A percentile compares a stretch with the other conserved stretches of the same genome.
Evolutionary conservation across 2,888 invertebrate species (phyloP).

Genomic region (Bursaphelenchus okinawaensis): DNA sequence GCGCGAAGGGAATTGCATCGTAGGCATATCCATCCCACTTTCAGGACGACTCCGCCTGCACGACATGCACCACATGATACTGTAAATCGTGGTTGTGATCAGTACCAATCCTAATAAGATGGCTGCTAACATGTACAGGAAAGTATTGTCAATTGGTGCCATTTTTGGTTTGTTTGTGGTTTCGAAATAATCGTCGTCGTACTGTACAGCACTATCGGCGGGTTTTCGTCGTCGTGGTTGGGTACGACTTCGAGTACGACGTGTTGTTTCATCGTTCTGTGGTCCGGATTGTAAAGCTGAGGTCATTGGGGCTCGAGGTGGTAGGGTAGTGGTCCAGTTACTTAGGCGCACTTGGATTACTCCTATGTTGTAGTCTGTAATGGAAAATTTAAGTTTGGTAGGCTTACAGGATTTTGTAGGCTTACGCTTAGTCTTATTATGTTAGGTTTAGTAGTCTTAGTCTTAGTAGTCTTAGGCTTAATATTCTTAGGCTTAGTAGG

Average conservation of each 20-base stretch:
- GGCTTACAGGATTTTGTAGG: too few relatives aligned
- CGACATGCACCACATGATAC: neutral
- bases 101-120: conserved; percentile 6
- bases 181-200: neutral
- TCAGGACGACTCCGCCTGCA: conserved; percentile 1
- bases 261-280: neutral
- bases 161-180: conserved; percentile 1
- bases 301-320: neutral
- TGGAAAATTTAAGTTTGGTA: too few relatives aligned
- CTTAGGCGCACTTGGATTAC: conserved; percentile 29
- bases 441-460: too few relatives aligned
- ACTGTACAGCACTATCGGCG: neutral
- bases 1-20: conserved; percentile 1
- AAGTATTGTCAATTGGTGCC: conserved; percentile 11
- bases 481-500: too few relatives aligned
- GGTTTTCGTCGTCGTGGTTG: neutral
- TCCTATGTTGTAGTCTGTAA: conserved; percentile 29
- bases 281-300: neutral
- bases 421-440: too few relatives aligned
- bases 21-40: neutral
- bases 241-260: neutral
- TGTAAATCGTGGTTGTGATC: neutral
- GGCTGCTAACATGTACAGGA: conserved; percentile 4
- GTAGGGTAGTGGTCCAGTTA: conserved; percentile 20
- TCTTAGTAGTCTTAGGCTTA: too few relatives aligned